These are phyloP conservation scores for Bucorvus abyssinicus DNA, from an alignment of 2,797 vertebrate genomes.

Conservation along the genomic window DNA sequence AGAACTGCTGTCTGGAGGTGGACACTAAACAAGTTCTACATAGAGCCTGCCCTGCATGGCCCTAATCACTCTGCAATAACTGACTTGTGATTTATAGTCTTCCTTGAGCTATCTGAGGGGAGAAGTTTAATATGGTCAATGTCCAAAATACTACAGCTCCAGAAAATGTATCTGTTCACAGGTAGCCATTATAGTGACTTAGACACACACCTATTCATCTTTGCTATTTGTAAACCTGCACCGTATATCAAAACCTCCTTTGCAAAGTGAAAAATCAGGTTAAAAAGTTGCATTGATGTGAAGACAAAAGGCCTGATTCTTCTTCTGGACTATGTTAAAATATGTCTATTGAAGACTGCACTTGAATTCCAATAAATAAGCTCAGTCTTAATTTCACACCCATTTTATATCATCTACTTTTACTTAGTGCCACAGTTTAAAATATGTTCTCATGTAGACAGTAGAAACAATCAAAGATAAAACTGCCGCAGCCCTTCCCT, in stretches of 20 bases:
- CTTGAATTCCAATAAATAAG: neutral
- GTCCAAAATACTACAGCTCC: neutral
- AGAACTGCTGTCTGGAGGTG: neutral
- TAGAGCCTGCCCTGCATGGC: neutral
- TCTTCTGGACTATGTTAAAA: neutral
- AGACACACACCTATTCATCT: neutral
- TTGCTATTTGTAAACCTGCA: neutral
- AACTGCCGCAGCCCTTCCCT: neutral
- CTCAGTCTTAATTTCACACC: neutral
- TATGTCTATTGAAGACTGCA: neutral
- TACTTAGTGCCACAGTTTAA: slow-evolving; percentile 2
- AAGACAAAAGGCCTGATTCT: slow-evolving; percentile 9
- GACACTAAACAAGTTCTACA: accelerated
- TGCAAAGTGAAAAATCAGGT: neutral
- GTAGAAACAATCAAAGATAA: slow-evolving; percentile 24
- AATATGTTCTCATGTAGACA: neutral
- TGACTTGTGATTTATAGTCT: neutral
- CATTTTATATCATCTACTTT: slow-evolving; percentile 20
- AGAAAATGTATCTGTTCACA: neutral
- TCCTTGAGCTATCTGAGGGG: neutral
- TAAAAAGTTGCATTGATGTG: slow-evolving; percentile 8
- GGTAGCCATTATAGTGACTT: neutral
- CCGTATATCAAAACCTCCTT: neutral
- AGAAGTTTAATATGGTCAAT: neutral
- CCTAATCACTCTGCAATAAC: neutral